Percentiles rank a stretch among this genome's conserved stretches.
These are phyloP conservation scores for Metopolophium dirhodum DNA, from an alignment of 1,140 invertebrate genomes.

Conservation along the genomic window DNA sequence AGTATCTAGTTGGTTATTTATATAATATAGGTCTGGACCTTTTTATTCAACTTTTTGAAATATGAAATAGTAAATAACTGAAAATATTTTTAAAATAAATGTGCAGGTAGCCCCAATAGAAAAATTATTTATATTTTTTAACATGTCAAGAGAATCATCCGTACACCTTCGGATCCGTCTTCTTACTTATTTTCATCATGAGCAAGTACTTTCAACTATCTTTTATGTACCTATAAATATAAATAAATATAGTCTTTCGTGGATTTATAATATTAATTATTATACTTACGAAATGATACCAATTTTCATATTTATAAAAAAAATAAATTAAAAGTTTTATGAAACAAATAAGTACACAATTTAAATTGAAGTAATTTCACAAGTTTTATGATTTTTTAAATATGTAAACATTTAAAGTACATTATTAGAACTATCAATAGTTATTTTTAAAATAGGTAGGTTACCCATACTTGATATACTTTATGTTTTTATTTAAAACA, in stretches of 20 bases:
- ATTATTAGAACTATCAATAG: not conserved
- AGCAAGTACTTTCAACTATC: not conserved
- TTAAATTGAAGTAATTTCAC: not conserved
- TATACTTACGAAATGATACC: not conserved
- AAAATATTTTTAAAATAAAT: not conserved
- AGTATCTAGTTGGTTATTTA: conserved; percentile 10
- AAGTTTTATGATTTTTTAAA: not conserved
- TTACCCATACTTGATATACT: too few species aligned
- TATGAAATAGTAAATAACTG: not conserved
- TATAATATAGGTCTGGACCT: not conserved
- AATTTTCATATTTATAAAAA: not conserved
- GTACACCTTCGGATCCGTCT: not conserved
- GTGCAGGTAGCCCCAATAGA: not conserved
- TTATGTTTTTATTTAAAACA: not conserved
- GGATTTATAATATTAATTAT: not conserved
- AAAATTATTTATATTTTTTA: not conserved
- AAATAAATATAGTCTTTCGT: too few species aligned
- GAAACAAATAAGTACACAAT: not conserved
- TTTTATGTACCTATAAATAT: too few species aligned
- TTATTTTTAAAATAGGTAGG: not conserved
- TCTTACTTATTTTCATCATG: not conserved
- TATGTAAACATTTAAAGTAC: not conserved
- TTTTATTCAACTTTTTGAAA: not conserved
- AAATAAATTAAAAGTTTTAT: not conserved
- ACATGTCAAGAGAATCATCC: not conserved